Conservation (phyloP, 92 coral and sea anemone genomes). For the Epizoanthus scotinus region DNA sequence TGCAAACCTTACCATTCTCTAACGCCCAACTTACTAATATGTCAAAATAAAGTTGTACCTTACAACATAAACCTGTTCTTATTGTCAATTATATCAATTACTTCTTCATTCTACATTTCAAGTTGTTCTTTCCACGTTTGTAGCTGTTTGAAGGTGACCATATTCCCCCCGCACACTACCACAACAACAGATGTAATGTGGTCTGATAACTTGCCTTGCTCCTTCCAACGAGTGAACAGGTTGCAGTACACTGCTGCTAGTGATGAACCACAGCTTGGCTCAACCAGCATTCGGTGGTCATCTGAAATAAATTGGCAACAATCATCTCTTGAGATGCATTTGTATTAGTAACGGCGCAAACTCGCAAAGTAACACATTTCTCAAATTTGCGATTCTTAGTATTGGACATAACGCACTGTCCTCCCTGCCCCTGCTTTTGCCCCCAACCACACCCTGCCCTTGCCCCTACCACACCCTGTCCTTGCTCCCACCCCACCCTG, state of each 20-base stretch:
- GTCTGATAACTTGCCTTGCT: constrained; percentile 61
- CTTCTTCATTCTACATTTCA: constrained; percentile 36
- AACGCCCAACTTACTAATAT: too few relatives aligned
- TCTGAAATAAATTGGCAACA: constrained; percentile 42
- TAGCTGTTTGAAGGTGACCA: constrained; percentile 73
- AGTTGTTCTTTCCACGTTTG: constrained; percentile 72
- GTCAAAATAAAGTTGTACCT: too few relatives aligned
- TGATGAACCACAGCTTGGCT: constrained; percentile 91
- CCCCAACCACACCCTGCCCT: too few relatives aligned
- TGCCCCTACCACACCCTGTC: too few relatives aligned
- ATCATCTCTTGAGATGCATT: background rate
- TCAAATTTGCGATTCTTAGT: too few relatives aligned
- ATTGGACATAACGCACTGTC: too few relatives aligned
- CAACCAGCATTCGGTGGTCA: constrained; percentile 96
- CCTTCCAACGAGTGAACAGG: constrained; percentile 58
- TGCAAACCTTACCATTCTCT: too few relatives aligned
- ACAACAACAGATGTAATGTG: constrained; percentile 75
- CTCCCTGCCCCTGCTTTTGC: too few relatives aligned
- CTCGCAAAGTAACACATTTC: too few relatives aligned
- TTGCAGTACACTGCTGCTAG: constrained; percentile 79
- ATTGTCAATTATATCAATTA: background rate
- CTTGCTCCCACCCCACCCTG: too few relatives aligned
- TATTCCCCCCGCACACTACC: constrained; percentile 92
- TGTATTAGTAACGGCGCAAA: too few relatives aligned
- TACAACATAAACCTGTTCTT: background rate